Evolutionary conservation across 2,797 vertebrate species (phyloP), one percentile per base, ranked within the genome.

Genomic region (Pygocentrus nattereri): DNA sequence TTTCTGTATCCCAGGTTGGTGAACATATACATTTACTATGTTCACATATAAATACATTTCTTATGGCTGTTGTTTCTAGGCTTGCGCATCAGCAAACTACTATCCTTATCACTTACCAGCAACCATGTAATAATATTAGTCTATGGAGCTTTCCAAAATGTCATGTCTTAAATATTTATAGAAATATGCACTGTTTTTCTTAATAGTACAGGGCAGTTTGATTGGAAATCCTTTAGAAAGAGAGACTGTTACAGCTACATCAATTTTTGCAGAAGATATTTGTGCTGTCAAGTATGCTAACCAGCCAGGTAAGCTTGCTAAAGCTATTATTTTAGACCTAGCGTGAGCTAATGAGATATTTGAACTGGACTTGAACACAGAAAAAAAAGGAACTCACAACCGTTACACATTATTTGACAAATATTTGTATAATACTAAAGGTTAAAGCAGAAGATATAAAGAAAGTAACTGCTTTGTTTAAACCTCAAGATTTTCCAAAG

Each of bases 81-180:
- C 65, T 13, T 44, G 34, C 15, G 38, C 10, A 15, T 11, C 19
- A 67, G 31, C 34, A 34, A 67, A 16, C 64, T 67, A 67, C 64
- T 41, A 16, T 64, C 31, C 64, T 67, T 67, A 67, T 67, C 64
- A 31, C 64, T 67, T 38, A 67, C 64, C 64, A 34, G 41, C 64
- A 69, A 44, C 41, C n/a, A n/a, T 49, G 67, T 69, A 69, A 69
- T 69, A 69, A 49, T 25, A 47, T 49, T 49, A 49, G 38, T 67
- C n/a, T 49, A 69, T 11, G 41, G 67, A 67, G 21, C 21, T 69
- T 47, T 49, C 41, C 30, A 44, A 23, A 69, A 69, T 69, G 41
- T 49, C 64, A 41, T 69, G 38, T 69, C 41, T 19, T 69, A 69
- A 44, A 69, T 69, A 69, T 69, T 69, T 67, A 69, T 23, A 69